These are phyloP conservation scores for Maniola jurtina DNA, from an alignment of 1,140 invertebrate species.

Conservation along the genomic window DNA sequence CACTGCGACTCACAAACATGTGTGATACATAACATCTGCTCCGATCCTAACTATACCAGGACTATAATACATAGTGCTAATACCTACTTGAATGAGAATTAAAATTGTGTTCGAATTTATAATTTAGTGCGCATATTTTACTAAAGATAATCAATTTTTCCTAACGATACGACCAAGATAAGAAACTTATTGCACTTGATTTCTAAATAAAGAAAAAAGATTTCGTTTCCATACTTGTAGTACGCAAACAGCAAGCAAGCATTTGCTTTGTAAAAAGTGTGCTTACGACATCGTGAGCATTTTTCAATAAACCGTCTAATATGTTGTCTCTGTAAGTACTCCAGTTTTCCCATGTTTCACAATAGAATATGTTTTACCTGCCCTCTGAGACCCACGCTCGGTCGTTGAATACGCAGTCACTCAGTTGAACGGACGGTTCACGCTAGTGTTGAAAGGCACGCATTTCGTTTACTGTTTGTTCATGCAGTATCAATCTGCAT, in stretches of 20 bases:
- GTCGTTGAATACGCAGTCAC: slow-evolving; percentile 55
- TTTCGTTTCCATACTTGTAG: neutral
- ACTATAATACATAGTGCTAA: no score
- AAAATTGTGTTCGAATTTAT: neutral
- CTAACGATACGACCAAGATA: no score
- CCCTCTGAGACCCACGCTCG: slow-evolving; percentile 39
- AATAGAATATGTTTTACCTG: slow-evolving; percentile 62
- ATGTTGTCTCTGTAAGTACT: slow-evolving; percentile 57
- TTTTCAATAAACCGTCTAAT: slow-evolving; percentile 43
- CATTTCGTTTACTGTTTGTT: slow-evolving; percentile 19
- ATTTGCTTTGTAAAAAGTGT: neutral
- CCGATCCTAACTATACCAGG: no score
- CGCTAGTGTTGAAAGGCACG: slow-evolving; percentile 47
- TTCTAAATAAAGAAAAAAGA: slow-evolving; percentile 13
- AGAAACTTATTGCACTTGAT: slow-evolving; percentile 1
- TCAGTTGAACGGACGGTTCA: slow-evolving; percentile 47
- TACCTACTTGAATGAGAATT: neutral
- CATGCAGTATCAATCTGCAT: slow-evolving; percentile 13
- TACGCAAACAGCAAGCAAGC: neutral
- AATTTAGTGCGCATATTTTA: no score
- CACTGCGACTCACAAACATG: neutral
- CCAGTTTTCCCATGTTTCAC: slow-evolving; percentile 69
- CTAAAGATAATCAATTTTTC: no score
- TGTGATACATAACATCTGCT: slow-evolving; percentile 5
- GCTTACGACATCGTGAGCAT: slow-evolving; percentile 22